Evolutionary conservation across 2,888 invertebrate species (phyloP), one percentile per base, ranked within the genome.

Genomic region (Stramonita haemastoma): DNA sequence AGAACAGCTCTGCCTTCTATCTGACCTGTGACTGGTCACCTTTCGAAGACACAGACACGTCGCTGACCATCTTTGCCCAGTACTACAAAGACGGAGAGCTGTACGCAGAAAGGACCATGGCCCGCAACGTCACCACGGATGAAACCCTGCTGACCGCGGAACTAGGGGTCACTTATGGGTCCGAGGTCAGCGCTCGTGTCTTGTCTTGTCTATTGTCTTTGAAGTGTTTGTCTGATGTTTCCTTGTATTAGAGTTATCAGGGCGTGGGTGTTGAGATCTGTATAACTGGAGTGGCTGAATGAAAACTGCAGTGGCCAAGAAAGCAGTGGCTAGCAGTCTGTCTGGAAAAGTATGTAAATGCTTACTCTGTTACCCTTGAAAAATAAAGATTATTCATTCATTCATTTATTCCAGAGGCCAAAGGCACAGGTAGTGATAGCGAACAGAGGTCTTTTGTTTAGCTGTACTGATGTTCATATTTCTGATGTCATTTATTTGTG

Each of bases 1-100:
- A 87, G 66, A 90, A 90, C 83, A 86, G 83, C 36, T 87, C 90
- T 5, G 29, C 60, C 32, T 91, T 93, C 84, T 57, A 89, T 34
- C 92, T 93, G 29, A 79, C 77, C 57, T 93, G 93, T 91, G 90
- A 92, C 89, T 93, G 92, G 92, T 34, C 90, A 17, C 86, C 57
- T 5, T 90, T 90, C 36, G 70, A 46, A 19, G 87, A 90, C 66
- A 88, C 86, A n/a, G 86, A 90, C 79, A 89, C 89, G 34, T 84
- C 85, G 46, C 81, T 90, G 46, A 90, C 90, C 13, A 89, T 91
- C 73, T 91, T 79, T 85, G 90, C 88, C 56, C 91, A 90, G 81
- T 91, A 90, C 90, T 90, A 79, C 66, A 89, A 70, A 60, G 87
- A 91, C 83, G 90, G 90, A 79, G 87, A 88, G 22, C 70, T 90